Base-by-base conservation (phyloP, 2,797 vertebrate genomes). In the Characodon lateralis region DNA sequence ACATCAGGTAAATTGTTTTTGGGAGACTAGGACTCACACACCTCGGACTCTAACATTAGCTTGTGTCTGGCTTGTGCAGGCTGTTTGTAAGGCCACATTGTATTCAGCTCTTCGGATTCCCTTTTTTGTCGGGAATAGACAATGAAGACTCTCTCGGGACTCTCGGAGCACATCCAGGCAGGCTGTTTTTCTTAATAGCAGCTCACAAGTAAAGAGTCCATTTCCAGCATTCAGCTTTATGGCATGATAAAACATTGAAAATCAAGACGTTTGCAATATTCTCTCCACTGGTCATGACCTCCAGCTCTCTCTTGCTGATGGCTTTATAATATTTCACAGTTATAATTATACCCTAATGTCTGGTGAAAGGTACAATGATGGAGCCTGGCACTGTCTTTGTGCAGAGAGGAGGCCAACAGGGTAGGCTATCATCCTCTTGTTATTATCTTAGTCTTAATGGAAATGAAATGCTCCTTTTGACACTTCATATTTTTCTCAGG, bases 301-400 rank as follows among this genome's bases (percentile, higher is more conserved):
- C 70, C 81, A 86, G 58, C 82, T 95, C 68, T 88, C 84, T 35
- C 78, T 94, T 70, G 59, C 24, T 50, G 85, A 92, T 18, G 90
- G 93, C 55, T 90, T 81, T 71, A 82, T 91, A 5, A 74, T 89
- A 59, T 87, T 94, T 74, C 83, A 73, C 13, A 81, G 78, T 77
- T 73, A 65, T 58, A 80, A 80, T 79, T 74, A 79, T 10, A 85
- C 78, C 50, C 24, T 93, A 76, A 91, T 61, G 72, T 92, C 92
- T 16, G 78, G 77, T n/a, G 69, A 86, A 74, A 87, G 79, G 70
- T 92, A 88, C 65, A 87, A 73, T n/a, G 91, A 90, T 80, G 93
- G 92, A 76, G 58, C 50, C n/a, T 95, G 94, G 93, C 92, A 94
- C 81, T 91, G 93, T 56, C 14, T 94, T 48, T 91, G 88, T n/a